Evolutionary conservation across 2,888 invertebrate species (phyloP), one percentile per base, ranked within the genome.

Genomic region (Trichopria drosophilae): DNA sequence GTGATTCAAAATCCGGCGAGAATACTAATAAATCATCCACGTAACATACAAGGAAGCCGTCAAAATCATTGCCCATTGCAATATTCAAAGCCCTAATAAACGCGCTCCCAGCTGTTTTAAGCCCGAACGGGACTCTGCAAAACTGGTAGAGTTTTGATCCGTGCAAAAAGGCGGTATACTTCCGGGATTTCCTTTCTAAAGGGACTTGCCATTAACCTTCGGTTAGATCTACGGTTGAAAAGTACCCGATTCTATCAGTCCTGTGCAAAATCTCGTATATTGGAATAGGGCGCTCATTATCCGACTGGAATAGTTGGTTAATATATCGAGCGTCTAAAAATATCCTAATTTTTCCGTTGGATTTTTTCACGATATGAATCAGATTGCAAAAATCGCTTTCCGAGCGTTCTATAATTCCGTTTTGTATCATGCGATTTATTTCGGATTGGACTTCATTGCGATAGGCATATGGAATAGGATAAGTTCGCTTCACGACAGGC

Each of bases 161-260:
- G 15, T 36, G 15, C 10, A 36, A 4, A 18, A 45, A 45, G 2
- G 45, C 45, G 9, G 45, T 45, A 16, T 26, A 45, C n/a, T 45
- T 35, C 4, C 45, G 24, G 13, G 36, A 45, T 6, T 45, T 28
- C 6, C 2, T 15, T 6, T 18, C 19, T 1, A 36, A 10, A 1
- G 35, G 44, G 1, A 44, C 19, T 18, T 45, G 36, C 45, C 45
- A 45, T 7, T 36, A 36, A 3, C 45, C 36, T 3, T 12, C 36
- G 0, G 26, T 22, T 81, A 75, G 32, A 82, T 71, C 26, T 80
- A 77, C 57, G 80, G 73, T 29, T 79, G 67, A 61, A 77, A 69
- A 22, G n/a, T n/a, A n/a, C n/a, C n/a, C n/a, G n/a, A n/a, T n/a
- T n/a, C n/a, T n/a, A n/a, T 32, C 29, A n/a, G n/a, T n/a, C n/a